Evolutionary conservation across 2,797 vertebrate genomes (phyloP).

Genomic region (Morus bassanus): DNA sequence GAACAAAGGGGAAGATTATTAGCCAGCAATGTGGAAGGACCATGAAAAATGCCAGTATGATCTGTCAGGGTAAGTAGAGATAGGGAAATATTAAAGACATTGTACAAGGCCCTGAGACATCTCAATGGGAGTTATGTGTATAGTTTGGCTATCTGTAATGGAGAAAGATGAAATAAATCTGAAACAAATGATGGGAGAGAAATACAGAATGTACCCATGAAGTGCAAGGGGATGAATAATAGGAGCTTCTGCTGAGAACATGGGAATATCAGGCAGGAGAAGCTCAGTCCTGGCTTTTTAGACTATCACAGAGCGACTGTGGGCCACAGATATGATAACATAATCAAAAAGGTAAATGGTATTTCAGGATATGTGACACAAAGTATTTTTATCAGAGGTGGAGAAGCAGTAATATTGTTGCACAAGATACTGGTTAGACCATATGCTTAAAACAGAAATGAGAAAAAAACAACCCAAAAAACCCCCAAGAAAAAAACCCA

Average conservation of each 20-base stretch:
- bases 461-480: background rate
- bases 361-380: background rate
- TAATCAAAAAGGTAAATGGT: background rate
- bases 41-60: background rate
- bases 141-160: background rate
- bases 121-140: background rate
- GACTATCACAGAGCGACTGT: background rate
- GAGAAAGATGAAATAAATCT: conserved; percentile 19
- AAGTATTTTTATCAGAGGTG: background rate
- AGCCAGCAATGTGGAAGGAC: background rate
- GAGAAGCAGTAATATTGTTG: background rate
- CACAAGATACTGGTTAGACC: background rate
- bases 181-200: background rate
- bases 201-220: background rate
- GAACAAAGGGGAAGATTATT: background rate
- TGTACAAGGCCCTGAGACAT: background rate
- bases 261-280: background rate
- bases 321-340: background rate
- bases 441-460: background rate
- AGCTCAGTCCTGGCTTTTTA: background rate
- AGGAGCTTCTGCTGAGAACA: background rate
- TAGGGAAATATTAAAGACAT: background rate
- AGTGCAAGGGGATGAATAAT: background rate
- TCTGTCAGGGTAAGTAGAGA: background rate
- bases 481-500: background rate